Conservation (phyloP, 2,888 invertebrate species). For the Oscheius sp. region DNA sequence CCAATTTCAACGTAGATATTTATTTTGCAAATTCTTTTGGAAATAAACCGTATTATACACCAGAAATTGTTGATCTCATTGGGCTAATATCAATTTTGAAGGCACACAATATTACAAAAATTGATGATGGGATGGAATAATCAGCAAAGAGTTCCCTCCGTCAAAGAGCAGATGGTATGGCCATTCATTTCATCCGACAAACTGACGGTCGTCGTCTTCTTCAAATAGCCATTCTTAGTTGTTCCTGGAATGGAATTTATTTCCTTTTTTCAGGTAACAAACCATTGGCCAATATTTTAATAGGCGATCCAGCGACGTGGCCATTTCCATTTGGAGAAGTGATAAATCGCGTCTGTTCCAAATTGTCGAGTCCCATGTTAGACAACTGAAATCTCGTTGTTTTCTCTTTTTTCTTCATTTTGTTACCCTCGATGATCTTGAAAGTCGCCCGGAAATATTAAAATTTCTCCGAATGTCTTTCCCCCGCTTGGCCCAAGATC, state of each 20-base stretch:
- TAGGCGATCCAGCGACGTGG: slow-evolving; percentile 44
- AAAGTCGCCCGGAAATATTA: slow-evolving; percentile 23
- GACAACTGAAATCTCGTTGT: slow-evolving; percentile 5
- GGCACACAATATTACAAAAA: background rate
- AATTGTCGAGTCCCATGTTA: slow-evolving; percentile 35
- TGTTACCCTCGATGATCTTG: background rate
- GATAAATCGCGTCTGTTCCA: slow-evolving; percentile 51
- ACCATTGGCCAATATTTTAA: slow-evolving; percentile 48
- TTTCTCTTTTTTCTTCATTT: slow-evolving; percentile 2
- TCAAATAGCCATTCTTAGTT: background rate
- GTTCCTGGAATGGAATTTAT: no score
- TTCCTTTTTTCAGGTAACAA: background rate
- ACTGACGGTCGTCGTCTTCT: slow-evolving; percentile 24
- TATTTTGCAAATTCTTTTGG: slow-evolving; percentile 29
- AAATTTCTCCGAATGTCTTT: slow-evolving; percentile 45
- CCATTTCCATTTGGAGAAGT: slow-evolving; percentile 40
- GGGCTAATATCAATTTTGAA: background rate
- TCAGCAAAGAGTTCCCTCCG: slow-evolving; percentile 28
- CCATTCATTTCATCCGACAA: slow-evolving; percentile 22
- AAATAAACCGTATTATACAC: slow-evolving; percentile 21
- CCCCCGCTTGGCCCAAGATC: slow-evolving; percentile 48
- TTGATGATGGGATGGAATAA: background rate
- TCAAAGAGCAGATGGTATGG: slow-evolving; percentile 16
- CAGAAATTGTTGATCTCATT: background rate
- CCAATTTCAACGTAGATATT: slow-evolving; percentile 18